Base-by-base conservation (phyloP, 2,888 invertebrate species). In the Allygus modestus region DNA sequence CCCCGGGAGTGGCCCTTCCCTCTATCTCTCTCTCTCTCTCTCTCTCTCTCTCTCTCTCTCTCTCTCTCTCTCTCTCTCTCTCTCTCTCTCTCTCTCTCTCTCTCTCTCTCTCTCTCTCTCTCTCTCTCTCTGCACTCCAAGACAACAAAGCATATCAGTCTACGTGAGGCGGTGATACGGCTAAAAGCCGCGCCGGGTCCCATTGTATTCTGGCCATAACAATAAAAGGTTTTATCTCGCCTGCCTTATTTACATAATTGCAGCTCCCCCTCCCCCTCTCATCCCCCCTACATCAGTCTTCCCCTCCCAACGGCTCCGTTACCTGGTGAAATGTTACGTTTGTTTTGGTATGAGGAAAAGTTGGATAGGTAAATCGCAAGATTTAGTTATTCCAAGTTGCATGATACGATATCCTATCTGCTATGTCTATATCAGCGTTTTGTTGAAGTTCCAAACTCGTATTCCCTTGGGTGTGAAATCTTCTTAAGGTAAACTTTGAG, bases 271-370 rank as follows among this genome's bases (percentile, higher is more conserved):
- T 37, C 58, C 9, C 23, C 41, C 71, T 33, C 69, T 54, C 71
- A 94, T 92, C 94, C 94, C 94, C 94, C 94, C 94, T 88, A 92
- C 69, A 1, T 33, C 33, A 23, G 69, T 5, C 37, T 12, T 28
- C 15, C 65, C 9, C 58, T 5, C 28, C 31, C 12, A 9, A 28
- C 12, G 31, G 65, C 28, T 65, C 65, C 65, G 65, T 65, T 65
- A 65, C 65, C 65, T 28, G 65, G 58, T 58, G 20, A 58, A 2
- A 54, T 54, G 54, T 54, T 54, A 54, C 54, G 46, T 46, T 46
- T 46, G 1, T 37, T n/a, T 37, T 37, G 37, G 37, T 4, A 9
- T 37, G 4, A 9, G 37, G 37, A 37, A 37, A 37, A 37, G 37
- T 37, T 37, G 37, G n/a, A n/a, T n/a, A n/a, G n/a, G n/a, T n/a